Conservation (phyloP, 2,888 invertebrate species). For the Helleia helle region DNA sequence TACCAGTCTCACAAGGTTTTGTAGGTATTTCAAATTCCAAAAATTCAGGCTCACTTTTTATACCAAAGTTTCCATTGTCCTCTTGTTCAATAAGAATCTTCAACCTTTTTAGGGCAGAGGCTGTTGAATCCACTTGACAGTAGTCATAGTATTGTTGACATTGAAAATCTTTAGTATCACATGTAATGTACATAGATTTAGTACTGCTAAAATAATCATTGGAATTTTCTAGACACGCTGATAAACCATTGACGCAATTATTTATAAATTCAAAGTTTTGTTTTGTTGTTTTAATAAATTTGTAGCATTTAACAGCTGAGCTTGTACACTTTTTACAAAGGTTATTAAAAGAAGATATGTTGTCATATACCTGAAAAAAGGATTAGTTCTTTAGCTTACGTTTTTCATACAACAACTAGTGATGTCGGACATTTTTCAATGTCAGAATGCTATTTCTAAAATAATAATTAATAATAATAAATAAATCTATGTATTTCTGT, state of each 20-base stretch:
- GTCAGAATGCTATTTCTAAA: too few relatives aligned
- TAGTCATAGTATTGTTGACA: conserved; percentile 37
- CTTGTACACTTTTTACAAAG: conserved; percentile 38
- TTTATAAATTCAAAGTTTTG: conserved; percentile 30
- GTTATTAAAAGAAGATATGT: conserved; percentile 30
- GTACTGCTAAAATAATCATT: conserved; percentile 21
- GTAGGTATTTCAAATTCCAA: conserved; percentile 16
- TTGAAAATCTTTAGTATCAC: conserved; percentile 31
- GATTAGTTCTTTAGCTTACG: too few relatives aligned
- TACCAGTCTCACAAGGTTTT: conserved; percentile 5
- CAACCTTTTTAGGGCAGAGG: conserved; percentile 30
- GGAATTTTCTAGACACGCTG: conserved; percentile 27
- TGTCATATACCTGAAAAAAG: conserved; percentile 37
- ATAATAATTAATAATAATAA: too few relatives aligned
- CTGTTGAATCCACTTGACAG: conserved; percentile 20
- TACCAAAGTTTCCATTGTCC: conserved; percentile 14
- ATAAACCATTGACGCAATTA: conserved; percentile 29
- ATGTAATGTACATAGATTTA: conserved; percentile 36
- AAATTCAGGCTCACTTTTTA: conserved; percentile 13
- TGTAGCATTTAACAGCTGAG: conserved; percentile 34
- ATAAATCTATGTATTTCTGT: too few relatives aligned
- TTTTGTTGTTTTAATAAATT: conserved; percentile 33
- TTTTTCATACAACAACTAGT: too few relatives aligned
- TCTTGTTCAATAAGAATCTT: conserved; percentile 13
- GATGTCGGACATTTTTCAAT: too few relatives aligned